Conservation (phyloP, 2,797 vertebrate genomes). For the Malurus splendens region DNA sequence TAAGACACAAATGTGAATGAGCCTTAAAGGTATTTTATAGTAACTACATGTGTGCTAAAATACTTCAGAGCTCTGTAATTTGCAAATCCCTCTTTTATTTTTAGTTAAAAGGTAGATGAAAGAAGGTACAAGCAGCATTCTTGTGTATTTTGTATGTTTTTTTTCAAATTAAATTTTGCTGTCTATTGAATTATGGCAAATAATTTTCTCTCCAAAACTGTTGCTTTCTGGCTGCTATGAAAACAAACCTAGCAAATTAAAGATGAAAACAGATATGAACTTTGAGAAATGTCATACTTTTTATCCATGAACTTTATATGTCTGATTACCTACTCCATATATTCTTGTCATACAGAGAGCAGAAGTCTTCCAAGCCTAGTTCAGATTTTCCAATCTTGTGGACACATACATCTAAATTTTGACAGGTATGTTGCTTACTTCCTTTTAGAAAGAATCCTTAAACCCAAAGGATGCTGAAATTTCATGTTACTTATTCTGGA, state of each 20-base stretch:
- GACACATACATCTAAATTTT: neutral
- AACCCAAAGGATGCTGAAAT: neutral
- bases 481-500: neutral
- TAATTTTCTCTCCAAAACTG: neutral
- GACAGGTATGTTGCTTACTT: neutral
- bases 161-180: slow-evolving; percentile 26
- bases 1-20: neutral
- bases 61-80: slow-evolving; percentile 40
- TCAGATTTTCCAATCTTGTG: neutral
- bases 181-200: neutral
- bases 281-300: neutral
- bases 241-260: neutral
- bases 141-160: neutral
- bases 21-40: slow-evolving; percentile 24
- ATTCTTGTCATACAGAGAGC: neutral
- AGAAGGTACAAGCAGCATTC: neutral
- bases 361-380: neutral
- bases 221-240: neutral
- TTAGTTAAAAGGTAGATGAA: slow-evolving; percentile 42
- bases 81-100: slow-evolving; percentile 31
- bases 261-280: neutral
- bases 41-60: neutral
- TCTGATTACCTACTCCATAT: neutral
- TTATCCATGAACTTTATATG: neutral
- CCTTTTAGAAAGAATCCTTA: neutral